Conservation (phyloP, 2,888 invertebrate genomes). For the Colostygia pectinataria region DNA sequence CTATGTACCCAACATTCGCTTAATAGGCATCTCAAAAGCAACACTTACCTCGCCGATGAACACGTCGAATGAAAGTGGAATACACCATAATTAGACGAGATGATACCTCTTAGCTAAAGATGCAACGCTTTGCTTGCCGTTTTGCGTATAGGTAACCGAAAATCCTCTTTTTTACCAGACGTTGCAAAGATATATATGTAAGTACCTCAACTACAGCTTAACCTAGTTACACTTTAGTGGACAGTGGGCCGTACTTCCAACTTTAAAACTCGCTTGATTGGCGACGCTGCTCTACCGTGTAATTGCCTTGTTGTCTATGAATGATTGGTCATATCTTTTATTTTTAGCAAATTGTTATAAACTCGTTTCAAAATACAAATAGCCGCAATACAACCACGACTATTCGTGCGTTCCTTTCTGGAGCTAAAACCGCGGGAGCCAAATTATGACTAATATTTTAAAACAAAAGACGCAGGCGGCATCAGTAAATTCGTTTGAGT, state of each 20-base stretch:
- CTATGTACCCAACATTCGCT: too few relatives aligned
- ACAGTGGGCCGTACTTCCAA: slow-evolving; percentile 4
- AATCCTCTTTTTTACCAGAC: too few relatives aligned
- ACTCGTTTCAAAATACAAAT: slow-evolving; percentile 3
- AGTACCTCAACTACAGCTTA: background rate
- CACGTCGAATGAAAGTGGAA: too few relatives aligned
- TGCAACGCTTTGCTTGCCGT: too few relatives aligned
- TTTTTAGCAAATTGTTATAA: slow-evolving; percentile 16
- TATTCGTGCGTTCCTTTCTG: background rate
- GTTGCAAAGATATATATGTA: too few relatives aligned
- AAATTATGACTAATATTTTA: too few relatives aligned
- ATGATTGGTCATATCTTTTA: slow-evolving; percentile 31
- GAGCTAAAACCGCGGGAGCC: background rate
- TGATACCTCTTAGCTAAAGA: too few relatives aligned
- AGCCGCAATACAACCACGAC: background rate
- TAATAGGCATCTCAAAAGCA: background rate
- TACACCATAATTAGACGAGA: too few relatives aligned
- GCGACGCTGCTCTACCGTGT: slow-evolving; percentile 51
- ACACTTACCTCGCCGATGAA: too few relatives aligned
- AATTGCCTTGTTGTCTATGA: slow-evolving; percentile 53
- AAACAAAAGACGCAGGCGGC: too few relatives aligned
- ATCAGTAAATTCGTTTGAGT: too few relatives aligned
- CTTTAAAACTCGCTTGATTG: slow-evolving; percentile 50
- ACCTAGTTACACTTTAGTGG: background rate
- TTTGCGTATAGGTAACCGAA: too few relatives aligned